Conservation (phyloP, 2,113 vertebrate genomes). For the Echinops telfairi region DNA sequence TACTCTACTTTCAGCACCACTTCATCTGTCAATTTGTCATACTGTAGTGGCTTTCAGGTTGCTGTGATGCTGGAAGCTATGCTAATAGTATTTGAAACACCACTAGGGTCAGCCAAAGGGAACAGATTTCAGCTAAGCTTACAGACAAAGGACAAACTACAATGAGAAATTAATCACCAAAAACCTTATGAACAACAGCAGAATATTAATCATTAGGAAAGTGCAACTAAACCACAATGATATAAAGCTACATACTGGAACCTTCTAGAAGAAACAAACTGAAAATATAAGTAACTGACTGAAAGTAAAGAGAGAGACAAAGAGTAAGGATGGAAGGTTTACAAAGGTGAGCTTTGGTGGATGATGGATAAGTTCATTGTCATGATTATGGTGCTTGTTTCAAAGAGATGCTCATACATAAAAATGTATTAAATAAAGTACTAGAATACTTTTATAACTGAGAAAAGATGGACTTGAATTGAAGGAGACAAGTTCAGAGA, state of each 20-base stretch:
- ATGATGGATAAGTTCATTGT: not conserved
- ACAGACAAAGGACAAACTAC: too few relatives aligned
- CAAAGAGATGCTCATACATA: not conserved
- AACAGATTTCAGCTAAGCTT: too few relatives aligned
- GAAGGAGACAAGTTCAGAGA: not conserved
- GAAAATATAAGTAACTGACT: not conserved
- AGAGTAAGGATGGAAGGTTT: not conserved
- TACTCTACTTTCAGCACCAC: too few relatives aligned
- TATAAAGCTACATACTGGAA: not conserved
- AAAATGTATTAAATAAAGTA: not conserved
- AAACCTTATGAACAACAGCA: too few relatives aligned
- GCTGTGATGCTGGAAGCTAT: too few relatives aligned
- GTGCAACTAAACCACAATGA: too few relatives aligned
- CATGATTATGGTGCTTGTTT: not conserved
- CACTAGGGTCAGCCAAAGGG: too few relatives aligned
- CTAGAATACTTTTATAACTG: not conserved
- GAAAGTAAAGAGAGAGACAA: not conserved
- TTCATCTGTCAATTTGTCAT: too few relatives aligned
- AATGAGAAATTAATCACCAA: too few relatives aligned
- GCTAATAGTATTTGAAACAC: too few relatives aligned
- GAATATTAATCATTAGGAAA: too few relatives aligned
- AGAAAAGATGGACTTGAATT: not conserved
- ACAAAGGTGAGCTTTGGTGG: not conserved
- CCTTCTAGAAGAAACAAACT: not conserved
- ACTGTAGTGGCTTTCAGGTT: too few relatives aligned